phyloP scores from a whole-genome alignment of 64 coral and sea anemone species.

The Actinia tenebrosa region DNA sequence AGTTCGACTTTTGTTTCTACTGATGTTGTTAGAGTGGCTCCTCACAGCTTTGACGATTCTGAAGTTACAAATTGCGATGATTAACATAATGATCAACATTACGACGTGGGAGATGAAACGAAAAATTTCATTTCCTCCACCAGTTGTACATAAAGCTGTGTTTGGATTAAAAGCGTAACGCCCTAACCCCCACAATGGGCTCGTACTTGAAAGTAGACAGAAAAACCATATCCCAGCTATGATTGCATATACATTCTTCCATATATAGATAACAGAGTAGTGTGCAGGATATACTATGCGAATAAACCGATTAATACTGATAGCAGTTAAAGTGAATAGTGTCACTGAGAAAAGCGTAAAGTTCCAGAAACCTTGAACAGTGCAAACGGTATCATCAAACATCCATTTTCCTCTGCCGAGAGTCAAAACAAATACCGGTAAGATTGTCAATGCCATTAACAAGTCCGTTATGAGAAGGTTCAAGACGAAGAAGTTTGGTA shows the following conservation, averaged over 20 bases:
- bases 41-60: constrained; percentile 26
- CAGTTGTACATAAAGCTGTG: constrained; percentile 40
- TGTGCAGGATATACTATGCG: constrained; percentile 24
- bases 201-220: constrained; percentile 5
- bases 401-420: constrained; percentile 37
- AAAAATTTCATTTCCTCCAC: constrained; percentile 9
- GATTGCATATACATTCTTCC: constrained; percentile 23
- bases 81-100: constrained; percentile 23
- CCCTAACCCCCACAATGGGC: constrained; percentile 43
- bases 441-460: constrained; percentile 28
- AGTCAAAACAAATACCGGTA: constrained; percentile 42
- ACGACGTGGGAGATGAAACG: constrained; percentile 17
- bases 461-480: constrained; percentile 48
- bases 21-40: constrained; percentile 24
- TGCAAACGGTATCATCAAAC: constrained; percentile 33
- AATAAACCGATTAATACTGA: constrained; percentile 53
- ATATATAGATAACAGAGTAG: constrained; percentile 8
- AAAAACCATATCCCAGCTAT: constrained; percentile 44
- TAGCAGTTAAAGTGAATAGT: constrained; percentile 43
- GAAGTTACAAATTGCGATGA: constrained; percentile 44
- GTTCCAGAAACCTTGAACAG: constrained; percentile 29
- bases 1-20: too few relatives aligned
- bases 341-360: constrained; percentile 43
- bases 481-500: constrained; percentile 40
- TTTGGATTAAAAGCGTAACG: constrained; percentile 30